A percentile compares a stretch with the other conserved stretches of the same genome.
Evolutionary conservation across 2,888 invertebrate species (phyloP).

Genomic region (Thereva nobilitata): DNA sequence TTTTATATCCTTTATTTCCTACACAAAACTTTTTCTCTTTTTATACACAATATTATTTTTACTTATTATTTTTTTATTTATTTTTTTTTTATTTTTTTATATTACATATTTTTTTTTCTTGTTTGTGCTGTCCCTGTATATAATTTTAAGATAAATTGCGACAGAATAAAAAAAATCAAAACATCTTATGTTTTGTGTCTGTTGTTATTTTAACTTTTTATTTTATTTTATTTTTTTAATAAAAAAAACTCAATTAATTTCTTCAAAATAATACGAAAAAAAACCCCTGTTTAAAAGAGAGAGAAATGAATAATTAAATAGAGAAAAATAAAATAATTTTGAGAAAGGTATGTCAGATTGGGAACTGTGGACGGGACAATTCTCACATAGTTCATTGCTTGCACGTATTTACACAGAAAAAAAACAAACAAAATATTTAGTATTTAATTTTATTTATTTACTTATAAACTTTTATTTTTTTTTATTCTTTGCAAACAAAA

Average conservation of each 20-base stretch:
- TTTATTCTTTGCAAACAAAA: no score
- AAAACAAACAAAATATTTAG: conserved; percentile 3
- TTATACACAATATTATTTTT: no score
- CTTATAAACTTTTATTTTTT: not conserved
- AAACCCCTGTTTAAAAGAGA: conserved; percentile 31
- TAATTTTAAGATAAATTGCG: conserved; percentile 37
- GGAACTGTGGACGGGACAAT: conserved; percentile 77
- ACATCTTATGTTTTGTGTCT: conserved; percentile 4
- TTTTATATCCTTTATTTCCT: no score
- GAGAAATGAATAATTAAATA: conserved; percentile 27
- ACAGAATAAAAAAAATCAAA: conserved; percentile 3
- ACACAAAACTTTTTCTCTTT: no score
- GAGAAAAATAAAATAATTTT: conserved; percentile 44
- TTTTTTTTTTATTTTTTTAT: conserved; percentile 18
- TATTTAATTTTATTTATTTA: conserved; percentile 10
- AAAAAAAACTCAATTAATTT: not conserved
- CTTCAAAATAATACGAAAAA: conserved; percentile 2
- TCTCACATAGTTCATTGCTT: conserved; percentile 66
- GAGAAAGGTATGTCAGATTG: conserved; percentile 66
- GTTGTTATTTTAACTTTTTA: conserved; percentile 13
- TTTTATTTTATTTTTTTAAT: conserved; percentile 9
- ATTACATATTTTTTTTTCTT: conserved; percentile 6
- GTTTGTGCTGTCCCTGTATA: conserved; percentile 34
- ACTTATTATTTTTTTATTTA: not conserved
- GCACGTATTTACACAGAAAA: conserved; percentile 38